A percentile compares a stretch with the other conserved stretches of the same genome.
These are phyloP conservation scores for Callospermophilus lateralis DNA, from an alignment of 2,113 vertebrate species.

Conservation along the genomic window DNA sequence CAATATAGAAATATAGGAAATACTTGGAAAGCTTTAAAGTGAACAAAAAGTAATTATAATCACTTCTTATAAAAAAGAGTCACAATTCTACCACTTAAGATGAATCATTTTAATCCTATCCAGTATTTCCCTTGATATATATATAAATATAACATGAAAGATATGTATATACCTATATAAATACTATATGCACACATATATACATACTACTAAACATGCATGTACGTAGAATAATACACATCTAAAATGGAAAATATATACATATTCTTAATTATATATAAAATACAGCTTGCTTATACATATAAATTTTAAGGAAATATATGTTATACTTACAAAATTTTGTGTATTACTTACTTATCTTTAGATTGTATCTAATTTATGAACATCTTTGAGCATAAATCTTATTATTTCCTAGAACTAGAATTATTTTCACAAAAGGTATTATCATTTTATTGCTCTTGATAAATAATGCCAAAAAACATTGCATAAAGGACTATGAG, in stretches of 20 bases:
- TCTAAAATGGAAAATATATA: neutral
- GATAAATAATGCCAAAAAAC: constrained; percentile 11
- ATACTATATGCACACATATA: neutral
- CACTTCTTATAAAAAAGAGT: neutral
- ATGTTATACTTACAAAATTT: neutral
- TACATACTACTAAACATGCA: neutral
- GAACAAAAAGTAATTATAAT: neutral
- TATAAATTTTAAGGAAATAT: neutral
- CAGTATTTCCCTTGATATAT: neutral
- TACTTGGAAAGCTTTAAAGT: neutral
- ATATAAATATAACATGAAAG: neutral
- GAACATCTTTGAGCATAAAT: constrained; percentile 18
- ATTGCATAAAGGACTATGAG: neutral
- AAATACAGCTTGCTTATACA: neutral
- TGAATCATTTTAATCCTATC: neutral
- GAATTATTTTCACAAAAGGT: constrained; percentile 2
- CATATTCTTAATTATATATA: neutral
- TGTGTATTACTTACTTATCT: neutral
- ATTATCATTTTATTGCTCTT: neutral
- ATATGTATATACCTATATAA: neutral
- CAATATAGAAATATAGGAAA: neutral
- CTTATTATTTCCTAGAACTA: neutral
- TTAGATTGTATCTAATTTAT: neutral
- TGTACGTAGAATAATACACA: neutral
- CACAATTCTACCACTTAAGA: neutral